phyloP scores from a whole-genome alignment of 1,140 invertebrate genomes.

The Steinernema khuongi region DNA sequence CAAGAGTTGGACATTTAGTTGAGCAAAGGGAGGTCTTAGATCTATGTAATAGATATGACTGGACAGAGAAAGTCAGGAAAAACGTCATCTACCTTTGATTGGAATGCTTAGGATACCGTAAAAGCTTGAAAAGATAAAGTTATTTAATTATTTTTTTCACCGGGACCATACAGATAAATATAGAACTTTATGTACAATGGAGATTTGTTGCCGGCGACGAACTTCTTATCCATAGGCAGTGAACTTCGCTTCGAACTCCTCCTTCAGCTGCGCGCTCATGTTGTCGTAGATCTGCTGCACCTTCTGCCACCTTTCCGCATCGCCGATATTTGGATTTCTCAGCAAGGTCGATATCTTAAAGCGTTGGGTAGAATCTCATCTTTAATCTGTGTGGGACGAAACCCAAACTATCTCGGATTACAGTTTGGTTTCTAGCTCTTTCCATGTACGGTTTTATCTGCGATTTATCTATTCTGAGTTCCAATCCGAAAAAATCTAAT shows the following conservation, averaged over 20 bases:
- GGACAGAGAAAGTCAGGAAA: no score
- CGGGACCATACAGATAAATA: not conserved
- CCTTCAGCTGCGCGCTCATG: not conserved
- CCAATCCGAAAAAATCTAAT: no score
- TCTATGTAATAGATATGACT: no score
- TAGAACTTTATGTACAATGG: not conserved
- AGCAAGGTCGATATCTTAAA: not conserved
- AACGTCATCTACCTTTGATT: not conserved
- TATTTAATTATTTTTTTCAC: not conserved
- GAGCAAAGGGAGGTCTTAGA: no score
- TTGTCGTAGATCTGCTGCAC: not conserved
- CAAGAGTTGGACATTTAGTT: no score
- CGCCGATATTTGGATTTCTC: slow-evolving; percentile 1
- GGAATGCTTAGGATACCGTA: not conserved
- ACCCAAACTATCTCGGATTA: no score
- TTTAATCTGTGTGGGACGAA: no score
- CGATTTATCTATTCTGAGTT: no score
- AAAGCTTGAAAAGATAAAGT: not conserved
- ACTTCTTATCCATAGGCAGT: slow-evolving; percentile 2
- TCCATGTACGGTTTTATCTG: no score
- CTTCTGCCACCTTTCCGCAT: slow-evolving; percentile 3
- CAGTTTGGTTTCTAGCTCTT: no score
- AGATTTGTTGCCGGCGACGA: not conserved
- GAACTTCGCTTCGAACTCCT: slow-evolving; percentile 3
- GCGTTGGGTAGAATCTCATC: no score